Evolutionary conservation across 64 coral and sea anemone genomes (phyloP).

Genomic region (Platygyra sinensis): DNA sequence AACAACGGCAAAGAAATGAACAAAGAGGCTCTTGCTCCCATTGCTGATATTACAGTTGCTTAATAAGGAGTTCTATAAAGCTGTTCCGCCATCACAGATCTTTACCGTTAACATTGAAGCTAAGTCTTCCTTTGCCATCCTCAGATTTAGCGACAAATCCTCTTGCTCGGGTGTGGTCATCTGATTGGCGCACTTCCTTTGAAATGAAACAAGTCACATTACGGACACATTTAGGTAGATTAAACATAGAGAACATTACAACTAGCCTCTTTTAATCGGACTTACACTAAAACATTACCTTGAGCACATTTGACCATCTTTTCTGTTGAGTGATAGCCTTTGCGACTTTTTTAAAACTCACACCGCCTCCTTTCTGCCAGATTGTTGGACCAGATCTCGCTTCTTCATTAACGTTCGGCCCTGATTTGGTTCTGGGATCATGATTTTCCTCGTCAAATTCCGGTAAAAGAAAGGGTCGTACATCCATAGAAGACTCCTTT

Average conservation of each 20-base stretch:
- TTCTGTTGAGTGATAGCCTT: slow-evolving; percentile 73
- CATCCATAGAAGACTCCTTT: not conserved
- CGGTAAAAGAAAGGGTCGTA: not conserved
- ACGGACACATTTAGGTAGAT: not conserved
- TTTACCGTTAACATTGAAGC: slow-evolving; percentile 90
- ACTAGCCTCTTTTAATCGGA: no score
- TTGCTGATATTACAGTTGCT: no score
- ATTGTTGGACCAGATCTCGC: not conserved
- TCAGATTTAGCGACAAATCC: slow-evolving; percentile 87
- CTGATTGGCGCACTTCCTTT: slow-evolving; percentile 51
- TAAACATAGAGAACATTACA: not conserved
- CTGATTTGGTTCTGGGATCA: not conserved
- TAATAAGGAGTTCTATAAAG: no score
- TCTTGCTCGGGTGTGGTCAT: slow-evolving; percentile 70
- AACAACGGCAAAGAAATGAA: no score
- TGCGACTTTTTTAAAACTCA: slow-evolving; percentile 67
- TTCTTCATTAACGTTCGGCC: not conserved
- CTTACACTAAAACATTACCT: slow-evolving; percentile 20
- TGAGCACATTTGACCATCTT: slow-evolving; percentile 59
- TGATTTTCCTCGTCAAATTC: slow-evolving; percentile 45
- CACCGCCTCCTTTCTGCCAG: not conserved
- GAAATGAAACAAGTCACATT: not conserved
- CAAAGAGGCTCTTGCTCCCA: no score
- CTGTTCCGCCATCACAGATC: no score
- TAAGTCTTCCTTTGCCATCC: slow-evolving; percentile 58